Percentiles rank a stretch among this genome's conserved stretches.
phyloP scores from a whole-genome alignment of 2,888 invertebrate species.

The Lithosia quadra region DNA sequence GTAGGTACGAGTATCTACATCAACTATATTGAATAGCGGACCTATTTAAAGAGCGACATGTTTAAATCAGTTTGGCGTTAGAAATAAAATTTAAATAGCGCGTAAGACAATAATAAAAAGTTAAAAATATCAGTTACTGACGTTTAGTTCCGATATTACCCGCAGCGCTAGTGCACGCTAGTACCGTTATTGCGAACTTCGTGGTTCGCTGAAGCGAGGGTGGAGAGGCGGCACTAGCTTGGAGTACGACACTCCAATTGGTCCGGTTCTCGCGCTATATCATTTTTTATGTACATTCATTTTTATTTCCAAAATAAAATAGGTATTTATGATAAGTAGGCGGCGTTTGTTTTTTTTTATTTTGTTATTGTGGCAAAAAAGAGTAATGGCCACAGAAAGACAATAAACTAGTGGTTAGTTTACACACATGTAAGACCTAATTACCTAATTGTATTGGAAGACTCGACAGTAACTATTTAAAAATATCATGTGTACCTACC shows the following conservation, averaged over 20 bases:
- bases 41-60: not conserved
- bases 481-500: not conserved
- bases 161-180: slow-evolving; percentile 54
- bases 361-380: not conserved
- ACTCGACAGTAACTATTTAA: not conserved
- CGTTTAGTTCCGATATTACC: slow-evolving; percentile 40
- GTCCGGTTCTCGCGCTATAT: slow-evolving; percentile 29
- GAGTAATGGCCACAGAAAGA: too few species aligned
- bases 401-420: too few species aligned
- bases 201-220: slow-evolving; percentile 43
- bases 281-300: slow-evolving; percentile 1
- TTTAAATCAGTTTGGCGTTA: slow-evolving; percentile 7
- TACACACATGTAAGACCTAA: too few species aligned
- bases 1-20: too few species aligned
- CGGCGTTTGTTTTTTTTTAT: not conserved
- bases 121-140: slow-evolving; percentile 8
- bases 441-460: not conserved
- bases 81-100: slow-evolving; percentile 3
- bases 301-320: not conserved
- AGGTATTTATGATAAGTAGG: not conserved
- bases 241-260: slow-evolving; percentile 44
- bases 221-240: slow-evolving; percentile 62
- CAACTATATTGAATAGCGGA: not conserved
- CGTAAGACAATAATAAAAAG: not conserved
- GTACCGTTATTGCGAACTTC: slow-evolving; percentile 60